phyloP scores from a whole-genome alignment of 1,140 invertebrate genomes.

The Pogonomyrmex californicus region DNA sequence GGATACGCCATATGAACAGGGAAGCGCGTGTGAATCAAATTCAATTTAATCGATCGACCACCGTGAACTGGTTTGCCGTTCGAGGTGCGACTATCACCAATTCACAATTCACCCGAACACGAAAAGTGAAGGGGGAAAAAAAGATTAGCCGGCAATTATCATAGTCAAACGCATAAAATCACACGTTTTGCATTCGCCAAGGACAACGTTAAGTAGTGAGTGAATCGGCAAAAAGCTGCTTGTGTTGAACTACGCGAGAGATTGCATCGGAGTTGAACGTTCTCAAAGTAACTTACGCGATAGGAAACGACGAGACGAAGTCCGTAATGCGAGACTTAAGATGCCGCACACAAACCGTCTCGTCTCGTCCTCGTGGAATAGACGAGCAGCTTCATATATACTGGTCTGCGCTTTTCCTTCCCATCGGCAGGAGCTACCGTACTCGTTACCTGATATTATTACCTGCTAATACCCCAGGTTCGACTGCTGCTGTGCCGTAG shows the following conservation, averaged over 20 bases:
- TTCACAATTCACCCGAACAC: background rate
- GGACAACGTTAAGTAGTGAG: background rate
- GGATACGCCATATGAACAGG: background rate
- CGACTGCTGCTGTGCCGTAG: conserved; percentile 45
- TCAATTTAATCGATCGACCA: conserved; percentile 27
- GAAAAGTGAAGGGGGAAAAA: background rate
- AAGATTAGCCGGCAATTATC: background rate
- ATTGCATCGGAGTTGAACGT: background rate
- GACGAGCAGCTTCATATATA: conserved; percentile 8
- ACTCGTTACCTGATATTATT: conserved; percentile 80
- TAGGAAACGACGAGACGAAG: conserved; percentile 25
- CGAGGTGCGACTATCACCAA: background rate
- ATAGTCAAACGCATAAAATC: background rate
- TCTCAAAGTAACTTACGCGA: conserved; percentile 13
- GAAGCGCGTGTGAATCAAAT: conserved; percentile 43
- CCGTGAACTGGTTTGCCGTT: conserved; percentile 3
- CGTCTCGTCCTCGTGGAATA: conserved; percentile 4
- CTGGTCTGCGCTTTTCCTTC: background rate
- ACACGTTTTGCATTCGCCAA: background rate
- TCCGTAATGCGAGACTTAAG: conserved; percentile 63
- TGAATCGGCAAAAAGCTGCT: background rate
- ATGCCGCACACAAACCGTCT: conserved; percentile 11
- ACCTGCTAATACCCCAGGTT: conserved; percentile 73
- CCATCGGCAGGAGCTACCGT: conserved; percentile 62
- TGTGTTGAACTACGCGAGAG: background rate